These are phyloP conservation scores for Neoitamus cyanurus DNA, from an alignment of 2,888 invertebrate species.

Conservation along the genomic window DNA sequence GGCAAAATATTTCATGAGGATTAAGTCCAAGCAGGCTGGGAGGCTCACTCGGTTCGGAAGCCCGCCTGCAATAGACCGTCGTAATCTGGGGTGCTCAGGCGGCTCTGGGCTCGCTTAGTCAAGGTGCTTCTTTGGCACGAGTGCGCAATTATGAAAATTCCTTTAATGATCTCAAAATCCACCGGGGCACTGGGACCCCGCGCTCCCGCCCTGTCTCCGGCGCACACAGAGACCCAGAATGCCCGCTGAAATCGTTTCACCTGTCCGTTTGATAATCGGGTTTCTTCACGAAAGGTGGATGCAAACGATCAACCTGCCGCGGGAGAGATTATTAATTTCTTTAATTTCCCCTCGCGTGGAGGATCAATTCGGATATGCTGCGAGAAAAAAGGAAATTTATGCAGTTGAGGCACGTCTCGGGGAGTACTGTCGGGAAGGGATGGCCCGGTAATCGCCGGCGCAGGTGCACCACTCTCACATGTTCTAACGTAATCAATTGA, in stretches of 20 bases:
- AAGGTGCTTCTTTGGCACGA: constrained; percentile 28
- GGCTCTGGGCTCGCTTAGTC: not conserved
- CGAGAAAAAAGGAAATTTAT: constrained; percentile 33
- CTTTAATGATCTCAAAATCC: constrained; percentile 31
- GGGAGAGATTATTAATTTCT: constrained; percentile 37
- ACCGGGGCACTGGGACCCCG: not conserved
- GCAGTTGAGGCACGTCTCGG: not conserved
- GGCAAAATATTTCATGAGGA: constrained; percentile 26
- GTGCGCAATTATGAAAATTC: constrained; percentile 38
- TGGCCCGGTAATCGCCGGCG: not conserved
- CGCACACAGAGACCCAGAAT: not conserved
- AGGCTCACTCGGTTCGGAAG: not conserved
- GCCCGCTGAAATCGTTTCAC: constrained; percentile 14
- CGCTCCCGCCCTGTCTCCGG: not conserved
- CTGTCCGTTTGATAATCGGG: constrained; percentile 40
- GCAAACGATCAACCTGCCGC: constrained; percentile 25
- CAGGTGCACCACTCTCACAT: not conserved
- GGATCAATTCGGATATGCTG: constrained; percentile 24
- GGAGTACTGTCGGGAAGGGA: not conserved
- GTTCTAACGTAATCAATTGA: not conserved
- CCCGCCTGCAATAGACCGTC: not conserved
- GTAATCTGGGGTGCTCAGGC: not conserved
- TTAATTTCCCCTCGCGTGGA: constrained; percentile 34
- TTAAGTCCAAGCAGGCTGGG: not conserved
- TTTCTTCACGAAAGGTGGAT: constrained; percentile 19